Percentiles rank a stretch among this genome's conserved stretches.
phyloP scores from a whole-genome alignment of 2,113 vertebrate genomes.

The Pterophyllum scalare region DNA sequence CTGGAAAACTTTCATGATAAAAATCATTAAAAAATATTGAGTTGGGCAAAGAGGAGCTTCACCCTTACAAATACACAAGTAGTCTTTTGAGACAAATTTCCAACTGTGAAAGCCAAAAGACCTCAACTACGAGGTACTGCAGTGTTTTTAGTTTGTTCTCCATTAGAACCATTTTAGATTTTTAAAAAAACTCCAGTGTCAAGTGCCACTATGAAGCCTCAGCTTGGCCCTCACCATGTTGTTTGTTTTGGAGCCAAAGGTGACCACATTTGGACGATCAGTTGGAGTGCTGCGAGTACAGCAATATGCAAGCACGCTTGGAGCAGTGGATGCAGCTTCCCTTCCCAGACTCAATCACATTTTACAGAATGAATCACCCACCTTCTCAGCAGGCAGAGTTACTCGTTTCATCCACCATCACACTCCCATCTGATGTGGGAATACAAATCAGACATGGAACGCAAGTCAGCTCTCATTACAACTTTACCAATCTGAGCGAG shows the following conservation, averaged over 20 bases:
- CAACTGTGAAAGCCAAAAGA: background rate
- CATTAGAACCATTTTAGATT: too few species aligned
- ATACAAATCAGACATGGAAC: background rate
- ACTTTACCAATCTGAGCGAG: background rate
- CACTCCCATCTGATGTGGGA: background rate
- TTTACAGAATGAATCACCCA: background rate
- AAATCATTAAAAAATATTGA: background rate
- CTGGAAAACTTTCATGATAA: background rate
- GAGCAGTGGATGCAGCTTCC: background rate
- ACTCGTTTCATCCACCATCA: constrained; percentile 37
- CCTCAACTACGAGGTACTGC: background rate
- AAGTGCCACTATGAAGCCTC: too few species aligned
- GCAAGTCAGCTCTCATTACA: background rate
- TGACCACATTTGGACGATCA: too few species aligned
- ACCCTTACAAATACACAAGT: background rate
- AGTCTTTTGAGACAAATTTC: background rate
- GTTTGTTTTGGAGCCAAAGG: too few species aligned
- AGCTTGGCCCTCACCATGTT: too few species aligned
- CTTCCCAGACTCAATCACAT: background rate
- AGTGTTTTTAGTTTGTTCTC: too few species aligned
- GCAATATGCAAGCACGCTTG: too few species aligned
- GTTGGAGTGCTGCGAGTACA: too few species aligned
- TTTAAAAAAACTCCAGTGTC: too few species aligned
- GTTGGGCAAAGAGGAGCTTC: background rate
- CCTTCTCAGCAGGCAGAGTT: background rate